Conservation (phyloP, 1,140 invertebrate species). For the Caenorhabditis briggsae region DNA sequence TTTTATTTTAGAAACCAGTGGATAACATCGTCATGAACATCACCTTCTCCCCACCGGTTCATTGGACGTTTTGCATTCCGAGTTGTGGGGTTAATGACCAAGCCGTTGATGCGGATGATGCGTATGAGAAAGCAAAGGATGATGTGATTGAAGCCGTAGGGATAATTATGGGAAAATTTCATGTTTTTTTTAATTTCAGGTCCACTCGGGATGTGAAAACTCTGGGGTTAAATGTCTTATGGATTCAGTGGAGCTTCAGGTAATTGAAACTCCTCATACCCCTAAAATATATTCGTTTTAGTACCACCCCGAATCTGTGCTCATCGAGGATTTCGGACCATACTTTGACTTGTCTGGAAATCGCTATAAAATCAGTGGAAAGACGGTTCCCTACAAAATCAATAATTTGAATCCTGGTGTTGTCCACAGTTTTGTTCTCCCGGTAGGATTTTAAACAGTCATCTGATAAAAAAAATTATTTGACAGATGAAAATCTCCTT, state of each 20-base stretch:
- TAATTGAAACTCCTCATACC: not conserved
- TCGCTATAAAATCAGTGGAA: slow-evolving; percentile 56
- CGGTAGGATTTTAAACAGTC: not conserved
- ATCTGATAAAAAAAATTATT: too few relatives aligned
- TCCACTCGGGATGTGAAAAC: not conserved
- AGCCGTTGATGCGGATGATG: slow-evolving; percentile 57
- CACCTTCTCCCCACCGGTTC: slow-evolving; percentile 53
- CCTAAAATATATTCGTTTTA: not conserved
- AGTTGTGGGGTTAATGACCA: slow-evolving; percentile 60
- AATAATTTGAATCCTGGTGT: slow-evolving; percentile 19
- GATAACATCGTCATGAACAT: not conserved
- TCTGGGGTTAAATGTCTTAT: not conserved
- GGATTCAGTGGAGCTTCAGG: not conserved
- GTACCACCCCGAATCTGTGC: slow-evolving; percentile 52
- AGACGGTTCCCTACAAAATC: slow-evolving; percentile 50
- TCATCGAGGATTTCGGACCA: slow-evolving; percentile 56
- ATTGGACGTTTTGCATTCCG: slow-evolving; percentile 61
- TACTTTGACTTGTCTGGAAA: slow-evolving; percentile 52
- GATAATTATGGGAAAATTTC: not conserved
- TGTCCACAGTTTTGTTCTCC: slow-evolving; percentile 1
- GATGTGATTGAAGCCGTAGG: slow-evolving; percentile 59
- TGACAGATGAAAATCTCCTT: slow-evolving; percentile 33
- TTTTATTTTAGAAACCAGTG: slow-evolving; percentile 6
- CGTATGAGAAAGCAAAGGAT: slow-evolving; percentile 55
- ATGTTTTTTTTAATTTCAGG: not conserved